phyloP scores from a whole-genome alignment of 2,888 invertebrate genomes.

The Siphonodentalium dalli region DNA sequence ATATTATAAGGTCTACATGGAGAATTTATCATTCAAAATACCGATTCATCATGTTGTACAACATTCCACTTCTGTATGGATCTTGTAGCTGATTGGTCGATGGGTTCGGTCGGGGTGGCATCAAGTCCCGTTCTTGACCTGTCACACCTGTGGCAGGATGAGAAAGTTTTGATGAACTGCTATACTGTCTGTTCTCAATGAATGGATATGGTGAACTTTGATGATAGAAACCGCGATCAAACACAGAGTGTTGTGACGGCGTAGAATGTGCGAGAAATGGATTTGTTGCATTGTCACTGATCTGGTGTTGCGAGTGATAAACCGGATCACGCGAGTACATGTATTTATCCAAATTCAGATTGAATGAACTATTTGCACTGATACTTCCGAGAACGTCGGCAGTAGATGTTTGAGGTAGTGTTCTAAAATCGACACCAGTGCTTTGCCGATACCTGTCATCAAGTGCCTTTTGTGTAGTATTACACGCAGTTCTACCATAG shows the following conservation, averaged over 20 bases:
- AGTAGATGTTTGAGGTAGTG: conserved; percentile 51
- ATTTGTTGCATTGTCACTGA: conserved; percentile 51
- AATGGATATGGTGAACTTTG: too few relatives aligned
- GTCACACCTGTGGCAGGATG: conserved; percentile 40
- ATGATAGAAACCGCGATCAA: conserved; percentile 53
- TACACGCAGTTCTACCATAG: conserved; percentile 46
- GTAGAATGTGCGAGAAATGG: conserved; percentile 56
- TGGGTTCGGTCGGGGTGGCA: conserved; percentile 44
- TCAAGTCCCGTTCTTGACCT: conserved; percentile 52
- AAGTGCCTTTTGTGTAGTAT: conserved; percentile 51
- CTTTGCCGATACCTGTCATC: conserved; percentile 60
- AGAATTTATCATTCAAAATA: conserved; percentile 48
- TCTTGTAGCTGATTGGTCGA: conserved; percentile 55
- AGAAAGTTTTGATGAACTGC: conserved; percentile 45
- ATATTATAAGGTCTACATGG: too few relatives aligned
- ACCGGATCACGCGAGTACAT: conserved; percentile 57
- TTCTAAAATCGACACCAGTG: conserved; percentile 52
- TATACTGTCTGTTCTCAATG: conserved; percentile 56
- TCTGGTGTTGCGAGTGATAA: conserved; percentile 58
- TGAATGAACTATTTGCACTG: conserved; percentile 52
- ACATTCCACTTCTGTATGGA: conserved; percentile 58
- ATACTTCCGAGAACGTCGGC: conserved; percentile 56
- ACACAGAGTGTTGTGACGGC: conserved; percentile 53
- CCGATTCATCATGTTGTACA: conserved; percentile 62
- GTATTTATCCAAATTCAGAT: conserved; percentile 59